Percentiles rank a stretch among this genome's conserved stretches.
phyloP scores from a whole-genome alignment of 64 coral and sea anemone species.

The Hydrozoanthus tunicans region DNA sequence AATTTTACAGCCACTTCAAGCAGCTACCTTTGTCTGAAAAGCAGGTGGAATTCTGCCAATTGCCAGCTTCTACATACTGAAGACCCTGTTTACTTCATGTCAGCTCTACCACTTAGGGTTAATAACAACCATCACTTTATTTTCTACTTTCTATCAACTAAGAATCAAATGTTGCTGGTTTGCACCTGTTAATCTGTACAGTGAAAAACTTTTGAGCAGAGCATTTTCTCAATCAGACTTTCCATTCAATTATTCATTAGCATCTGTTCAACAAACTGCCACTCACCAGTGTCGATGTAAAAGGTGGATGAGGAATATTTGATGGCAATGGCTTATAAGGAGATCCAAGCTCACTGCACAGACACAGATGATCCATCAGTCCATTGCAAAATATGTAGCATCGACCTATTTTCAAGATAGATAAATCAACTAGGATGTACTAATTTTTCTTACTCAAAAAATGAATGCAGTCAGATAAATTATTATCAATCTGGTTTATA shows the following conservation, averaged over 20 bases:
- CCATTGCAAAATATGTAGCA: constrained; percentile 98
- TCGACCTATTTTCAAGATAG: constrained; percentile 50
- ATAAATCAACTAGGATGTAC: no score
- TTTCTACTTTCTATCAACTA: no score
- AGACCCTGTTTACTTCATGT: no score
- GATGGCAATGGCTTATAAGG: constrained; percentile 62
- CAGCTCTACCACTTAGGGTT: no score
- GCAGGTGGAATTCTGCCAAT: no score
- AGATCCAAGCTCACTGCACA: constrained; percentile 73
- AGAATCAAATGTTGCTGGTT: no score
- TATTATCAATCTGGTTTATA: background rate
- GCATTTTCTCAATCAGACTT: background rate
- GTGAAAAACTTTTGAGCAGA: background rate
- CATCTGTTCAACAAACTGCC: background rate
- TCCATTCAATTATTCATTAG: background rate
- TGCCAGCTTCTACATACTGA: no score
- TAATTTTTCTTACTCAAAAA: no score
- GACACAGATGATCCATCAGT: constrained; percentile 94
- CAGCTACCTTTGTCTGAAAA: no score
- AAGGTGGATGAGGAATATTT: constrained; percentile 58
- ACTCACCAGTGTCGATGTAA: constrained; percentile 84
- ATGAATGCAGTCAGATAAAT: no score
- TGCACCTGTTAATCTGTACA: background rate
- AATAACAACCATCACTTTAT: no score
- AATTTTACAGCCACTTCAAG: no score